A percentile compares a stretch with the other conserved stretches of the same genome.
These are phyloP conservation scores for Nesoenas mayeri DNA, from an alignment of 2,113 vertebrate genomes.

Conservation along the genomic window DNA sequence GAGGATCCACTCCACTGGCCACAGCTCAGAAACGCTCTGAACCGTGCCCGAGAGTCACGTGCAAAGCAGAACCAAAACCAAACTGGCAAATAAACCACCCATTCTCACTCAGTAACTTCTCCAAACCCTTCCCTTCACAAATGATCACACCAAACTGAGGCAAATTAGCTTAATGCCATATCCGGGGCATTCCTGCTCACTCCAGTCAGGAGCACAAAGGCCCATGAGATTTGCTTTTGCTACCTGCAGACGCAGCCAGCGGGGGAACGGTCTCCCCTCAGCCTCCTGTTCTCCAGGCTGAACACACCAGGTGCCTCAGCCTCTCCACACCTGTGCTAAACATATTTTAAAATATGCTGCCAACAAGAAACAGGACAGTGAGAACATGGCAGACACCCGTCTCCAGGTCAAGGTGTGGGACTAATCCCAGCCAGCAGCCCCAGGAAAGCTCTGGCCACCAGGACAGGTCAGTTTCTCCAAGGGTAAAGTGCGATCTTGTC, in stretches of 20 bases:
- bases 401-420: neutral
- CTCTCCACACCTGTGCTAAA: too few species aligned
- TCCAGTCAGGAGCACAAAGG: neutral
- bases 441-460: neutral
- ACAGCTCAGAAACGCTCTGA: neutral
- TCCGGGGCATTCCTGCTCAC: neutral
- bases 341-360: neutral
- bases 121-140: neutral
- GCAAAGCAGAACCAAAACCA: neutral
- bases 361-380: neutral
- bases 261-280: neutral
- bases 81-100: neutral
- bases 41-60: rapidly evolving
- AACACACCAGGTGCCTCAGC: too few species aligned
- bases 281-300: too few species aligned
- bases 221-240: neutral
- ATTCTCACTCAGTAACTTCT: neutral
- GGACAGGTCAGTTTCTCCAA: neutral
- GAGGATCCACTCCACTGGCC: neutral
- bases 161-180: neutral
- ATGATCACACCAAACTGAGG: rapidly evolving
- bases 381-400: neutral
- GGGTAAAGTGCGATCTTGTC: neutral
- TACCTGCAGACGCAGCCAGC: neutral
- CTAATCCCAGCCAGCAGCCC: neutral